Base-by-base conservation (phyloP, 2,113 vertebrate genomes). In the Peromyscus polionotus region DNA sequence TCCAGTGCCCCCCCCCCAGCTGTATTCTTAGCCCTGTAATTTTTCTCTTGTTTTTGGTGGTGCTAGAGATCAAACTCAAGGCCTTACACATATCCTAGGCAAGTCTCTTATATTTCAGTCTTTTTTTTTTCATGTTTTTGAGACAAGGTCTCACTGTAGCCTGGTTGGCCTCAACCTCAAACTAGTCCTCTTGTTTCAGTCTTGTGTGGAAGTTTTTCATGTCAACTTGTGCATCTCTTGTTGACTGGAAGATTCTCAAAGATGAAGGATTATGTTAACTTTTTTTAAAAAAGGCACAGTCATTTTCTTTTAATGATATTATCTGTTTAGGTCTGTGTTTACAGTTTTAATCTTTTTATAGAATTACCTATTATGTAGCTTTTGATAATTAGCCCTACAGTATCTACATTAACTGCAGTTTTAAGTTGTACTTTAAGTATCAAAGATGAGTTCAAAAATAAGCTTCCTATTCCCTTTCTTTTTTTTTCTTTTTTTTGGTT, bases 361-460 rank as follows among this genome's bases (percentile, higher is more conserved):
- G 31, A 94, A 80, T 59, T 61, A 81, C 33, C n/a, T 93, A 51
- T 88, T 22, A 14, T 9, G 1, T 77, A 20, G 65, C 22, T 67
- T 97, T 83, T 93, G 73, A 95, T 89, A 67, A 87, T n/a, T 70
- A 73, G 89, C 54, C 3, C 20, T 81, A 92, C 39, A 61, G 45
- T 7, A 83, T 11, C 39, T 24, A 88, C 20, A 93, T 0, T 57
- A 17, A 84, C 31, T 57, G 39, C 2, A 59, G 59, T 70, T 90
- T 83, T 90, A 92, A 88, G 1, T 42, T 97, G 95, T 20, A 72
- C 42, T 96, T 94, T 88, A 92, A 86, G 79, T 92, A 67, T 90
- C 48, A 79, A 92, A 92, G 22, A 79, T 2, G 80, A 12, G 77
- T 93, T 93, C 45, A 57, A 95, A 95, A 95, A 87, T 72, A 90